These are phyloP conservation scores for Lethrus apterus DNA, from an alignment of 1,140 invertebrate genomes.

Conservation along the genomic window DNA sequence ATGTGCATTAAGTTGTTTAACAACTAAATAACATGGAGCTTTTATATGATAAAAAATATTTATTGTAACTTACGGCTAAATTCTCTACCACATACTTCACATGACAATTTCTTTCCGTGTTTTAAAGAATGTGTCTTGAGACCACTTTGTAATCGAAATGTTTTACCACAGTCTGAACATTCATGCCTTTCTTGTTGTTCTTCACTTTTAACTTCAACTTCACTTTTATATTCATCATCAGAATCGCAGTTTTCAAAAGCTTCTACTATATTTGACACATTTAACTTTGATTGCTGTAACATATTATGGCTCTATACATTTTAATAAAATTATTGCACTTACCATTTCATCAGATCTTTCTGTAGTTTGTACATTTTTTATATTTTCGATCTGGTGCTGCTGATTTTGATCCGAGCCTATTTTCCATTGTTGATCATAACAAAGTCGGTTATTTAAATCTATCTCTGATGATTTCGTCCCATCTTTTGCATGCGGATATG, in stretches of 20 bases:
- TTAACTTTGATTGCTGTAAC: too few species aligned
- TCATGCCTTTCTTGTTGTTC: conserved; percentile 4
- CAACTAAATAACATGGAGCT: conserved; percentile 20
- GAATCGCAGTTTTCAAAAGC: too few species aligned
- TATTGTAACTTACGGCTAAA: conserved; percentile 25
- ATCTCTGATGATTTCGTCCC: too few species aligned
- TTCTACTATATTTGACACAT: too few species aligned
- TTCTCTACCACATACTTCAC: conserved; percentile 26
- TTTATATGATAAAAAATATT: conserved; percentile 5
- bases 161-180: conserved; percentile 26
- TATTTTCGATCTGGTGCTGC: too few species aligned
- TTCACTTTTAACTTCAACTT: background rate
- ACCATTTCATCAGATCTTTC: too few species aligned
- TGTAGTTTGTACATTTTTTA: too few species aligned
- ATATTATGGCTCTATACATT: too few species aligned
- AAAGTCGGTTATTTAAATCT: too few species aligned
- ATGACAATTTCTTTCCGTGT: conserved; percentile 26
- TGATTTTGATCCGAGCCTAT: too few species aligned
- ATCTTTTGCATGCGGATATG: conserved; percentile 7
- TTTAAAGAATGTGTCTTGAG: conserved; percentile 27
- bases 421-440: too few species aligned
- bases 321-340: too few species aligned
- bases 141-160: conserved; percentile 23
- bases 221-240: conserved; percentile 6
- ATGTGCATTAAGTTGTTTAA: conserved; percentile 31